Conservation (phyloP, 2,888 invertebrate genomes). For the Spisula subtruncata region DNA sequence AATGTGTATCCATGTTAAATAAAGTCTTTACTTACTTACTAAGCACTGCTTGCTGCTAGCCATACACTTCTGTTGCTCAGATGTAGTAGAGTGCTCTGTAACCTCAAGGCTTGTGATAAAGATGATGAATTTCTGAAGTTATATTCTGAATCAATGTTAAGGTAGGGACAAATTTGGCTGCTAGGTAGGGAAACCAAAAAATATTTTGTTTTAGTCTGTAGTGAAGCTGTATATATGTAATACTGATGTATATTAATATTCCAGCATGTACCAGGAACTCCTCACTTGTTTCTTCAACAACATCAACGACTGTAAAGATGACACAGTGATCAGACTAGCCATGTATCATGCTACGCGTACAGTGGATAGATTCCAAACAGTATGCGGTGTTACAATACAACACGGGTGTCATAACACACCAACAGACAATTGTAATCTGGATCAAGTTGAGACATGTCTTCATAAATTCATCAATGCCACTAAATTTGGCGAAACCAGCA, state of each 20-base stretch:
- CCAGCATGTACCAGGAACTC: constrained; percentile 31
- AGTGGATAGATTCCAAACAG: not conserved
- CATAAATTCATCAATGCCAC: not conserved
- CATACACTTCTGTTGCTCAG: too few relatives aligned
- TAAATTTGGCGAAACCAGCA: not conserved
- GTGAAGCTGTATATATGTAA: too few relatives aligned
- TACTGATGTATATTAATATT: not conserved
- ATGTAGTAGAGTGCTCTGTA: too few relatives aligned
- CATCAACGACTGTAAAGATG: constrained; percentile 46
- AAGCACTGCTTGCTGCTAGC: too few relatives aligned
- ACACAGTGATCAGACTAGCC: not conserved
- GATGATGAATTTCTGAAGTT: too few relatives aligned
- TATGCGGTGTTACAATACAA: constrained; percentile 16
- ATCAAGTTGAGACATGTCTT: constrained; percentile 48
- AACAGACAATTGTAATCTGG: constrained; percentile 46
- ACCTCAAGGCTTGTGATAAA: too few relatives aligned
- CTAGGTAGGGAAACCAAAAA: too few relatives aligned
- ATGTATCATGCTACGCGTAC: constrained; percentile 20
- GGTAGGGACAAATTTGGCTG: too few relatives aligned
- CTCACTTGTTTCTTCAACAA: constrained; percentile 47
- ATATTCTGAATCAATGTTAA: too few relatives aligned
- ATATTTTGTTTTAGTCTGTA: too few relatives aligned
- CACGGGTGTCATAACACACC: constrained; percentile 6
- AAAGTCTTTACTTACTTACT: too few relatives aligned
- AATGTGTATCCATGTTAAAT: too few relatives aligned